Evolutionary conservation across 2,888 invertebrate genomes (phyloP).

Genomic region (Scrobipalpa costella): DNA sequence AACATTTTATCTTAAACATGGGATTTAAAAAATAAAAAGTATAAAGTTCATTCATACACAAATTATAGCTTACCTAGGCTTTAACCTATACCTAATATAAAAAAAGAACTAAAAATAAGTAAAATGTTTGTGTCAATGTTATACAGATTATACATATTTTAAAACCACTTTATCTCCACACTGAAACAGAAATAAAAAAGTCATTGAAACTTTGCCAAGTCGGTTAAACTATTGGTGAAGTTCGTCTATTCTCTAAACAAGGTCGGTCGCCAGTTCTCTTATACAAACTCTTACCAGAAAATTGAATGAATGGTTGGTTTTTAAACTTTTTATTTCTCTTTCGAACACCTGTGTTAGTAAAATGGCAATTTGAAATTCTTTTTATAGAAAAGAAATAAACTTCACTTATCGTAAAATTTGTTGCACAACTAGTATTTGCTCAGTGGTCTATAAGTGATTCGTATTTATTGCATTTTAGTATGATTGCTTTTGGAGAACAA

Average conservation of each 20-base stretch:
- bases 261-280: conserved; percentile 22
- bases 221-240: conserved; percentile 37
- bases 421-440: not conserved
- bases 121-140: too few species aligned
- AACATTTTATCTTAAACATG: too few species aligned
- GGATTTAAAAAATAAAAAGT: too few species aligned
- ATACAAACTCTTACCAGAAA: not conserved
- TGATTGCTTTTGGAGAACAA: not conserved
- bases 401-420: conserved; percentile 17
- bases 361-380: not conserved
- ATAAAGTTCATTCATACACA: too few species aligned
- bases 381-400: not conserved
- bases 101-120: too few species aligned
- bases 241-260: conserved; percentile 36
- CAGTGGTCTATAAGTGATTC: too few species aligned
- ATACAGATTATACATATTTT: not conserved
- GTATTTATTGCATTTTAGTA: not conserved
- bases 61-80: too few species aligned
- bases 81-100: too few species aligned
- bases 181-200: conserved; percentile 36
- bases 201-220: conserved; percentile 57
- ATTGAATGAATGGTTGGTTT: not conserved
- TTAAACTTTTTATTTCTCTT: not conserved
- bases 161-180: conserved; percentile 14
- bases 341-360: conserved; percentile 14